Percentiles rank a stretch among this genome's conserved stretches.
phyloP scores from a whole-genome alignment of 2,888 invertebrate species.

The Nebria brevicollis region DNA sequence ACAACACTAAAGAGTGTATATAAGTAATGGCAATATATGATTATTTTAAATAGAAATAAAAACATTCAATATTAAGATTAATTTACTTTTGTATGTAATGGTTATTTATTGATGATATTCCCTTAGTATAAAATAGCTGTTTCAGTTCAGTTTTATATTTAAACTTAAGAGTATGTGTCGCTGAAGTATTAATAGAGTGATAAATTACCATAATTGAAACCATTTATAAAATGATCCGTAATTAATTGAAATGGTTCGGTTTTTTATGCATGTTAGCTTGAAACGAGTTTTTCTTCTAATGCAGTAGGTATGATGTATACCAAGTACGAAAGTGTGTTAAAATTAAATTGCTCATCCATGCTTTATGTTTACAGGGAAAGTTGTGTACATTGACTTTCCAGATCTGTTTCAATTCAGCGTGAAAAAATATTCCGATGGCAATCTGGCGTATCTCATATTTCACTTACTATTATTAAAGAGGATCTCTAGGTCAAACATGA shows the following conservation, averaged over 20 bases:
- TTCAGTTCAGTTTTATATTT: neutral
- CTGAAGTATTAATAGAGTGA: neutral
- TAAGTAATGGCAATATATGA: no score
- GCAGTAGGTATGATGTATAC: conserved; percentile 10
- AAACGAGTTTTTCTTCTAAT: neutral
- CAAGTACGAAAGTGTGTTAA: conserved; percentile 41
- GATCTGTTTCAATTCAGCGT: conserved; percentile 39
- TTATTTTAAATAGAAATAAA: no score
- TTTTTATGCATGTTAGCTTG: neutral
- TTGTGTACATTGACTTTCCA: conserved; percentile 43
- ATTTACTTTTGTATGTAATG: no score
- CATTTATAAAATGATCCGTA: neutral
- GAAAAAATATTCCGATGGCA: conserved; percentile 18
- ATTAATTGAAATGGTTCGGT: neutral
- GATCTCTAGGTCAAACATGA: neutral
- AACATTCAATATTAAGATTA: no score
- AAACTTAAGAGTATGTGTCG: neutral
- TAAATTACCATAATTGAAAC: neutral
- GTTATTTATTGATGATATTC: no score
- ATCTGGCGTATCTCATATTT: neutral
- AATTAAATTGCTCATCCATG: conserved; percentile 36
- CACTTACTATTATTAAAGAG: neutral
- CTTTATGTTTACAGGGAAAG: conserved; percentile 42
- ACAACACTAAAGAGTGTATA: no score
- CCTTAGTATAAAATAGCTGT: neutral